Percentiles rank a stretch among this genome's conserved stretches.
Conservation (phyloP, 1,140 invertebrate genomes). For the Carposina sasakii region DNA sequence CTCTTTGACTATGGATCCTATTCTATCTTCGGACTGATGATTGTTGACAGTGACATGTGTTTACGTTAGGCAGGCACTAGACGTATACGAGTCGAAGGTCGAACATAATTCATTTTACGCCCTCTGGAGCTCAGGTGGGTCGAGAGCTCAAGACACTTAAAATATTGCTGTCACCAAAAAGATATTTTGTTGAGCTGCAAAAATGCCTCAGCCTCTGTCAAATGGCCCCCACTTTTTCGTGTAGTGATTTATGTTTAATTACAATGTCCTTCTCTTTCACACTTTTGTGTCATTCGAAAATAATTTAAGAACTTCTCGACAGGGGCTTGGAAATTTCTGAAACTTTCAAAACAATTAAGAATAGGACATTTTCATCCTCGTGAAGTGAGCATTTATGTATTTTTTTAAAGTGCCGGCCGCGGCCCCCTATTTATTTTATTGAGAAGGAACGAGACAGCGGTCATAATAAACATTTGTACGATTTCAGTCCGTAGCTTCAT, state of each 20-base stretch:
- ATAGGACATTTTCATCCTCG: constrained; percentile 6
- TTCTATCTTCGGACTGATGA: no score
- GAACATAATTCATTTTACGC: no score
- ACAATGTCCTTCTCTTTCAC: constrained; percentile 36
- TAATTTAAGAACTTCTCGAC: constrained; percentile 27
- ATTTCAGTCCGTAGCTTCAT: no score
- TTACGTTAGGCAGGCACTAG: no score
- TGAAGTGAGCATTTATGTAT: not conserved
- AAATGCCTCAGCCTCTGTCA: constrained; percentile 41
- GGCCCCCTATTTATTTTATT: no score
- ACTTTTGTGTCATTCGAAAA: constrained; percentile 34
- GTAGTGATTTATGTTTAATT: constrained; percentile 61
- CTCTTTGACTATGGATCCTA: no score
- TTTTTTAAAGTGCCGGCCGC: no score
- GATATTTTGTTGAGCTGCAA: constrained; percentile 48
- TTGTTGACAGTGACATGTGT: no score
- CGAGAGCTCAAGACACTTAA: constrained; percentile 44
- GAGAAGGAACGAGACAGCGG: no score
- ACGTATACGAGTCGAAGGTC: no score
- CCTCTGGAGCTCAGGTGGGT: constrained; percentile 59
- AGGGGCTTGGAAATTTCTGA: constrained; percentile 7
- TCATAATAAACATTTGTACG: no score
- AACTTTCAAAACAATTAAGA: constrained; percentile 28
- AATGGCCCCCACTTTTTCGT: constrained; percentile 34
- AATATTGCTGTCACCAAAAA: constrained; percentile 60